Percentiles rank a stretch among this genome's conserved stretches.
phyloP scores from a whole-genome alignment of 2,797 vertebrate genomes.

The Notamacropus eugenii region DNA sequence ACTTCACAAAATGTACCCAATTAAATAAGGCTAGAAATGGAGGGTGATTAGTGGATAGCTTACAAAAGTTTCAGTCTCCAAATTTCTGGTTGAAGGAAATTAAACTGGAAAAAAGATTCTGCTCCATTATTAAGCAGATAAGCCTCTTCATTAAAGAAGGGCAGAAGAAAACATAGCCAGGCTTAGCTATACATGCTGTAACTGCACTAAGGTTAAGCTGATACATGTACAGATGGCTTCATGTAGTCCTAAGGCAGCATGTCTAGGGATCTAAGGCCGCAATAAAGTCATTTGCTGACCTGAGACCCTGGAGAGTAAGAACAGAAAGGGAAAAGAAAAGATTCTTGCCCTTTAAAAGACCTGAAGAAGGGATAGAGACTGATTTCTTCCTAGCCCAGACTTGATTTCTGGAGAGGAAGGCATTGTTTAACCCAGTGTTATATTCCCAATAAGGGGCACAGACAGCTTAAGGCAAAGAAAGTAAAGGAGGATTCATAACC shows the following conservation, averaged over 20 bases:
- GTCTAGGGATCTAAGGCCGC: not conserved
- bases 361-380: not conserved
- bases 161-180: not conserved
- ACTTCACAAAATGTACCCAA: not conserved
- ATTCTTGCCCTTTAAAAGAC: conserved; percentile 22
- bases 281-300: not conserved
- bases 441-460: not conserved
- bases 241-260: not conserved
- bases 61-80: not conserved
- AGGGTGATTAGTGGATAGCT: not conserved
- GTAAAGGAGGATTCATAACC: not conserved
- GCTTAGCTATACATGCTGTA: not conserved
- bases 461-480: not conserved
- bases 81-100: not conserved
- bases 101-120: not conserved
- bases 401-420: not conserved
- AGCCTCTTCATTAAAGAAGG: not conserved
- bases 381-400: not conserved
- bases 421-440: not conserved
- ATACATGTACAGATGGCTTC: too few species aligned
- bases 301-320: not conserved
- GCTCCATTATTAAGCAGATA: not conserved
- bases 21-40: not conserved
- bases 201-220: not conserved
- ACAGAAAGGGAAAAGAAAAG: not conserved